A percentile compares a stretch with the other conserved stretches of the same genome.
Conservation (phyloP, 2,888 invertebrate genomes). For the Cerastis leucographa region DNA sequence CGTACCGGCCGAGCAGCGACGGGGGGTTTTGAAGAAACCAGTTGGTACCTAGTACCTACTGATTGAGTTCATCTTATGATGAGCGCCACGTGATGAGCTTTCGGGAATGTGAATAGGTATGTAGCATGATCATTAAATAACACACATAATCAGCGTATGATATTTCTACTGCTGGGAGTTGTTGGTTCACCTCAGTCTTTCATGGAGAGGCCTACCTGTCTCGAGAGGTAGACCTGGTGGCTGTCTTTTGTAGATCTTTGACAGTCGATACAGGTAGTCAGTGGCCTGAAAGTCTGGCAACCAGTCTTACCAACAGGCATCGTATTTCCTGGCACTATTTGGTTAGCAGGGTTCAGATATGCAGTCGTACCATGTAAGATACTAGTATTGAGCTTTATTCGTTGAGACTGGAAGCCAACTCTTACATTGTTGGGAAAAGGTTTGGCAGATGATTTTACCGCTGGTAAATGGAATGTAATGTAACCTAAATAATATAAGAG, state of each 20-base stretch:
- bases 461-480: neutral
- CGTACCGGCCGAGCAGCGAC: neutral
- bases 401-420: neutral
- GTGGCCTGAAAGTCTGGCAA: neutral
- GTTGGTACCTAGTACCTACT: neutral
- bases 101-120: neutral
- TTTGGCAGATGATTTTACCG: neutral
- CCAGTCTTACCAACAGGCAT: neutral
- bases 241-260: neutral
- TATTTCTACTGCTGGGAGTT: neutral
- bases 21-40: neutral
- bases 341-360: neutral
- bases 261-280: neutral
- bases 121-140: neutral
- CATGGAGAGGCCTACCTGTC: neutral
- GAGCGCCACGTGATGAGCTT: neutral
- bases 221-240: neutral
- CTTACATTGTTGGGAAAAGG: neutral
- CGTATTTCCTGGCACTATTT: neutral
- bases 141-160: neutral
- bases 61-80: neutral
- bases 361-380: neutral
- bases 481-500: neutral
- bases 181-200: neutral
- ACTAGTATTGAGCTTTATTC: neutral